Conservation (phyloP, 1,140 invertebrate species). For the Dicyema japonicum region DNA sequence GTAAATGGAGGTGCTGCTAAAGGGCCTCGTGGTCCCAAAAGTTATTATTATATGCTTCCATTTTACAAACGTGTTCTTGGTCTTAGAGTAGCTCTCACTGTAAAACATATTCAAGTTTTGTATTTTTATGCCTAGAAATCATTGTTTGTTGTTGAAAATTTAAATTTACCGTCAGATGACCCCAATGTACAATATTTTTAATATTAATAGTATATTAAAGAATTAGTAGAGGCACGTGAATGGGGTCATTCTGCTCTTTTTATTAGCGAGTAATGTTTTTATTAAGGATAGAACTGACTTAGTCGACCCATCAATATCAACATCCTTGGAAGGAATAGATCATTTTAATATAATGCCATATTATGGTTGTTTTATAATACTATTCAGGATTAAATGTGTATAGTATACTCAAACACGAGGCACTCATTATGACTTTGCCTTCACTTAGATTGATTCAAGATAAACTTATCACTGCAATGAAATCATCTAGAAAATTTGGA, state of each 20-base stretch:
- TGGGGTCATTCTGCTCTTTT: background rate
- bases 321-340: background rate
- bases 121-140: no score
- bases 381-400: conserved; percentile 27
- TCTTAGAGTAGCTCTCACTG: conserved; percentile 40
- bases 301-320: background rate
- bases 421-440: conserved; percentile 46
- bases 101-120: conserved; percentile 51
- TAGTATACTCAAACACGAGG: conserved; percentile 71
- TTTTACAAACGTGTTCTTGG: conserved; percentile 37
- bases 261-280: background rate
- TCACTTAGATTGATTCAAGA: conserved; percentile 54
- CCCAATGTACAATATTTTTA: no score
- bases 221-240: background rate
- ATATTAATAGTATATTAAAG: background rate
- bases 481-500: no score
- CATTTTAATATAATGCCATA: background rate
- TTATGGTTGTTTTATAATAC: background rate
- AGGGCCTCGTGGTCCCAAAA: conserved; percentile 50
- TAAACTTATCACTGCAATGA: no score
- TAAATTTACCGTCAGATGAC: background rate
- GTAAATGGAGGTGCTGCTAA: conserved; percentile 37
- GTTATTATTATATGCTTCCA: conserved; percentile 65
- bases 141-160: conserved; percentile 3
- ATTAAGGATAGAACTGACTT: background rate